Base-by-base conservation (phyloP, 2,888 invertebrate genomes). In the Calameuta filiformis region DNA sequence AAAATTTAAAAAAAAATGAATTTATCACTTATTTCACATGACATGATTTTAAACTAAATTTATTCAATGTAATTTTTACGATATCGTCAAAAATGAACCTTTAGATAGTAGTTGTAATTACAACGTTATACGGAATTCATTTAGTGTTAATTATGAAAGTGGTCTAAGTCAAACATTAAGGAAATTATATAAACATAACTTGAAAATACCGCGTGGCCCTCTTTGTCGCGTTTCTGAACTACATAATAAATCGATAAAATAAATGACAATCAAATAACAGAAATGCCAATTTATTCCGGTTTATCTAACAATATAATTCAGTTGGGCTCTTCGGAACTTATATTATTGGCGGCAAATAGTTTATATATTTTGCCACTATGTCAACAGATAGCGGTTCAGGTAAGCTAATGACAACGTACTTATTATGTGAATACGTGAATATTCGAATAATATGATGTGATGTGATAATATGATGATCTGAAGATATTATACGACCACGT, bases 141-240 rank as follows among this genome's bases (percentile, higher is more conserved):
- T 79, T 77, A 79, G 79, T 79, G 77, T 77, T 80, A 78, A 80
- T 78, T 80, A 80, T 78, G 76, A 80, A 80, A 79, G 77, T 77
- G 77, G 77, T 75, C 77, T 79, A 77, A 77, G 79, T 79, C 71
- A 79, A 76, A 56, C 77, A 74, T 76, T 76, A 69, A 69, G 23
- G 69, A 79, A 79, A 79, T 77, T 79, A 75, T 75, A 77, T 68
- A 75, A 75, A 73, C 77, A 77, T 74, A 74, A 79, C 73, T 68
- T 79, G 35, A 77, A 77, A 77, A 77, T 79, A 11, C 0, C 74
- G 68, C 79, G 71, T 71, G 68, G 75, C 77, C 37, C 56, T 40
- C 56, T 77, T 73, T 77, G 71, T 1, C 69, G 76, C 76, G 76
- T 79, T 79, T 79, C 71, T 79, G 76, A 79, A 79, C 37, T 79